phyloP scores from a whole-genome alignment of 2,797 vertebrate species.

The Florisuga fusca region DNA sequence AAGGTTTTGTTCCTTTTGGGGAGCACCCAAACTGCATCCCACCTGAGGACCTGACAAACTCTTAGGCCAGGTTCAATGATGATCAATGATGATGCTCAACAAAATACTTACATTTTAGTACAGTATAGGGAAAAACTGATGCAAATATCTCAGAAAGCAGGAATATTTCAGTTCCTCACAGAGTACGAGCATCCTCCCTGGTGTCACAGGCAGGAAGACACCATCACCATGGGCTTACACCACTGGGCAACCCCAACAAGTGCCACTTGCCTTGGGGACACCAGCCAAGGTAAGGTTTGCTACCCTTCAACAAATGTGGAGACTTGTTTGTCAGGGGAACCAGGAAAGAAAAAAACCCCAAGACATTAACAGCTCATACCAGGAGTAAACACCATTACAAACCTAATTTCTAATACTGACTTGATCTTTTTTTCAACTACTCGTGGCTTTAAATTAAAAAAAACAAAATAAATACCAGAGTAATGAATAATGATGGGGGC shows the following conservation, averaged over 20 bases:
- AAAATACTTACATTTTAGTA: not conserved
- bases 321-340: not conserved
- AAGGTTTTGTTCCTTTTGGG: not conserved
- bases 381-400: not conserved
- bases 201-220: rapidly evolving
- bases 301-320: rapidly evolving
- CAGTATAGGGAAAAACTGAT: not conserved
- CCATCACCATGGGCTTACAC: not conserved
- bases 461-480: not conserved
- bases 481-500: not conserved
- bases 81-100: not conserved
- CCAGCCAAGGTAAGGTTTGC: not conserved
- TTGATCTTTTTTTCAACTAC: not conserved
- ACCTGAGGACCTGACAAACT: not conserved
- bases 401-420: not conserved
- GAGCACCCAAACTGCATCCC: not conserved
- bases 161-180: not conserved
- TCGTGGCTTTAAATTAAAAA: not conserved
- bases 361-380: not conserved
- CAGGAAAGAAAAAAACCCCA: not conserved
- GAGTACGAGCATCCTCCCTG: not conserved
- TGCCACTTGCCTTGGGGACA: not conserved
- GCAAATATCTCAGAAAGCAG: not conserved
- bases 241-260: not conserved
- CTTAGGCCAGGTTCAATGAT: not conserved